These are phyloP conservation scores for Myrmecophaga tridactyla DNA, from an alignment of 2,113 vertebrate species.

Conservation along the genomic window DNA sequence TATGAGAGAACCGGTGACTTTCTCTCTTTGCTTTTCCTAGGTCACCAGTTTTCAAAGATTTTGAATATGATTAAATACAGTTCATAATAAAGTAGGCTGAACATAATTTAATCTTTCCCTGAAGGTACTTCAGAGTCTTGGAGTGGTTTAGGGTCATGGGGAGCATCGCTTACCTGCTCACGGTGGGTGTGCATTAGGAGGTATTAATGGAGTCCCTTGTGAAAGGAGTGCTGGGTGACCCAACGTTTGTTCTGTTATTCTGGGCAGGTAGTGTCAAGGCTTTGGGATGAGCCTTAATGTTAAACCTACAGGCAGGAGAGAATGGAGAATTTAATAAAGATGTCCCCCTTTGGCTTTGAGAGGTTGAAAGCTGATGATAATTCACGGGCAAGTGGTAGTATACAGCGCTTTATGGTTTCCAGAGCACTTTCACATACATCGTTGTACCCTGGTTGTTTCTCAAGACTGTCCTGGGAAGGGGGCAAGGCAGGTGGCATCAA, in stretches of 20 bases:
- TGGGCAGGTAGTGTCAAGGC: not conserved
- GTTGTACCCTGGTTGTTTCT: not conserved
- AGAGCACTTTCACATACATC: not conserved
- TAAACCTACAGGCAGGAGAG: not conserved
- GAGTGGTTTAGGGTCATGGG: conserved; percentile 27
- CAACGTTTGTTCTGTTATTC: not conserved
- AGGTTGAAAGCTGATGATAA: not conserved
- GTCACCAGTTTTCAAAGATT: conserved; percentile 54
- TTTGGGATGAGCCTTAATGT: not conserved
- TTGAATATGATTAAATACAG: conserved; percentile 65
- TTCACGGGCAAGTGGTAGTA: not conserved
- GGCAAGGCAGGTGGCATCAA: not conserved
- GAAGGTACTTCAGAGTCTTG: conserved; percentile 57
- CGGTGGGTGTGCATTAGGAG: conserved; percentile 21
- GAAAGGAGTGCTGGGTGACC: not conserved
- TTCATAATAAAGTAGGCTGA: conserved; percentile 65
- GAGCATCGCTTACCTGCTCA: conserved; percentile 57
- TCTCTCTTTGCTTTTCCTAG: conserved; percentile 32
- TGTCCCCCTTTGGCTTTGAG: not conserved
- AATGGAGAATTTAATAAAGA: not conserved
- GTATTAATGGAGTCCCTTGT: conserved; percentile 9
- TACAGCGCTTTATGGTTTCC: not conserved
- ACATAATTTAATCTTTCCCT: conserved; percentile 70
- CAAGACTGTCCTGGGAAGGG: not conserved
- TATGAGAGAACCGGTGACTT: conserved; percentile 22